Evolutionary conservation across 2,888 invertebrate species (phyloP).

Genomic region (Itoplectis maculator): DNA sequence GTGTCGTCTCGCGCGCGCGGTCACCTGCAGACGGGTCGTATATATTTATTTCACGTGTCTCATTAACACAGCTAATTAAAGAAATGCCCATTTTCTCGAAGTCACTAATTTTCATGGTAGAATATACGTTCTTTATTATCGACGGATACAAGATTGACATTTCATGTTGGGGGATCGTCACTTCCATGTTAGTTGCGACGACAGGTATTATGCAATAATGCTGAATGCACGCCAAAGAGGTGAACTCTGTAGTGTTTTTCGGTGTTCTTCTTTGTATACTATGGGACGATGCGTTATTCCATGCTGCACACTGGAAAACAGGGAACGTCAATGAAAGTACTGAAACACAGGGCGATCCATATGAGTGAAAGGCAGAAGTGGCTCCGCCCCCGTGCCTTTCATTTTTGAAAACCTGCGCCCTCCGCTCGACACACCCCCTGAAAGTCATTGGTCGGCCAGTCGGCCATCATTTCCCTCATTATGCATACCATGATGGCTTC

Average conservation of each 20-base stretch:
- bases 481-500: slow-evolving; percentile 81
- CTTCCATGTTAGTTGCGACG: neutral
- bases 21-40: slow-evolving; percentile 48
- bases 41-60: slow-evolving; percentile 14
- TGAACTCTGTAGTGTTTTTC: neutral
- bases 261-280: neutral
- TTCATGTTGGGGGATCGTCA: no score
- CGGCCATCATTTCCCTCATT: slow-evolving; percentile 82
- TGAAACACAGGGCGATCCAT: slow-evolving; percentile 23
- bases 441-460: slow-evolving; percentile 78
- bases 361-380: slow-evolving; percentile 22
- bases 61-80: slow-evolving; percentile 30
- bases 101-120: neutral
- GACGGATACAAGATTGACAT: neutral
- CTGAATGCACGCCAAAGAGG: neutral
- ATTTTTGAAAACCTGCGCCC: slow-evolving; percentile 65
- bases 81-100: neutral
- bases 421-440: slow-evolving; percentile 73
- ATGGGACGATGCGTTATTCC: neutral
- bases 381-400: slow-evolving; percentile 60
- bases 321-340: slow-evolving; percentile 37
- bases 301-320: slow-evolving; percentile 9
- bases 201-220: neutral
- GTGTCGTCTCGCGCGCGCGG: slow-evolving; percentile 48
- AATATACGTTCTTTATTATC: neutral